Evolutionary conservation across 2,113 vertebrate genomes (phyloP).

Genomic region (Amazona vittata): DNA sequence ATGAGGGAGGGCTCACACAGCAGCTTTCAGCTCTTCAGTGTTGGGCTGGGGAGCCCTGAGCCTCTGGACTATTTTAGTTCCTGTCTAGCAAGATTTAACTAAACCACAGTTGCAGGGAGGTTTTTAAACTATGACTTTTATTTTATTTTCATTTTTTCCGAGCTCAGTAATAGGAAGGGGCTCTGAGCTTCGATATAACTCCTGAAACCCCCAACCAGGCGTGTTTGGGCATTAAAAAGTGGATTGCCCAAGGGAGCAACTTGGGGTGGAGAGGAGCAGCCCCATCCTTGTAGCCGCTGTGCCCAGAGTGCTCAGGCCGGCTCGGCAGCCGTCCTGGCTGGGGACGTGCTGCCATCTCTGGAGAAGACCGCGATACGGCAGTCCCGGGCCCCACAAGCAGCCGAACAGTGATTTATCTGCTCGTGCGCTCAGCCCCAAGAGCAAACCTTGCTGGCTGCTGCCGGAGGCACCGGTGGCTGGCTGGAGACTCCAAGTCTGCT

Average conservation of each 20-base stretch:
- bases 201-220: accelerated
- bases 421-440: accelerated
- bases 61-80: neutral
- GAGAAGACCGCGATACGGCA: neutral
- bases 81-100: neutral
- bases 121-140: neutral
- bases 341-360: conserved; percentile 53
- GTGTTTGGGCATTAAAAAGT: accelerated
- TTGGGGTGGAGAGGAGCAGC: neutral
- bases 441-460: neutral
- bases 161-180: accelerated
- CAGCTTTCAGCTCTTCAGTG: neutral
- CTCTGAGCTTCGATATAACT: neutral
- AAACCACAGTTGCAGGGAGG: accelerated
- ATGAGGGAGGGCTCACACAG: accelerated
- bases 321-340: neutral
- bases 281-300: accelerated
- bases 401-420: neutral
- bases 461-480: neutral
- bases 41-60: neutral
- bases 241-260: neutral
- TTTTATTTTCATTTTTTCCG: accelerated
- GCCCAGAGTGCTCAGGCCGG: accelerated
- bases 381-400: neutral
- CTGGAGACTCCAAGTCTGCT: neutral